phyloP scores from a whole-genome alignment of 2,888 invertebrate species.

The Drepana falcataria region DNA sequence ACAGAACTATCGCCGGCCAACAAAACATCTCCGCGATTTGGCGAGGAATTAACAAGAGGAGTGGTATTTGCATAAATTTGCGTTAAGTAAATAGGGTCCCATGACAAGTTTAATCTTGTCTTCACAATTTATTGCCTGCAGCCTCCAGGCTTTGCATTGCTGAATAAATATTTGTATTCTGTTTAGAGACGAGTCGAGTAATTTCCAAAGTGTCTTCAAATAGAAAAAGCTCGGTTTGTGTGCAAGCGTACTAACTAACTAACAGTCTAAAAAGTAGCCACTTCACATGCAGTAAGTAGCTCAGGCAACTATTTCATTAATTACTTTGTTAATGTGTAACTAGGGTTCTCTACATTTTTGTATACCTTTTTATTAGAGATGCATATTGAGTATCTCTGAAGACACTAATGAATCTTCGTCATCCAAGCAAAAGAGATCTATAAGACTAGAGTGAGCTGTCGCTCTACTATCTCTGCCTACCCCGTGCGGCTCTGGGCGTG shows the following conservation, averaged over 20 bases:
- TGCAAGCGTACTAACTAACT: background rate
- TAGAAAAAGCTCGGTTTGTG: background rate
- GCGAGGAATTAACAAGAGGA: slow-evolving; percentile 54
- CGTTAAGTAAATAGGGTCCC: slow-evolving; percentile 77
- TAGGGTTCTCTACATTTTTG: too few species aligned
- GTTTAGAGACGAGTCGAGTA: slow-evolving; percentile 34
- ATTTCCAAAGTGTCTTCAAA: slow-evolving; percentile 16
- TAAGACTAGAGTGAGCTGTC: too few species aligned
- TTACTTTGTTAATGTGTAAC: too few species aligned
- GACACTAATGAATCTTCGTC: too few species aligned
- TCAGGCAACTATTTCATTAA: background rate
- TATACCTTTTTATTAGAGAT: too few species aligned
- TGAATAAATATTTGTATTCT: slow-evolving; percentile 65
- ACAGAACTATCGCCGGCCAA: slow-evolving; percentile 34
- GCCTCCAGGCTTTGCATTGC: slow-evolving; percentile 56
- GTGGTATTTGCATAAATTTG: slow-evolving; percentile 76
- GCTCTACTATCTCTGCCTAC: too few species aligned
- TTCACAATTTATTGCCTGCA: slow-evolving; percentile 71
- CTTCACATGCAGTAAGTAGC: background rate
- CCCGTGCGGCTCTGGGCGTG: too few species aligned
- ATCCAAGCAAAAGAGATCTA: too few species aligned
- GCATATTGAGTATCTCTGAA: too few species aligned
- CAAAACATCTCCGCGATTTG: slow-evolving; percentile 58
- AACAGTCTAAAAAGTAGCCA: background rate
- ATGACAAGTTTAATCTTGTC: slow-evolving; percentile 78